Evolutionary conservation across 2,888 invertebrate species (phyloP), one percentile per base, ranked within the genome.

Genomic region (Drosophila villosipedis): DNA sequence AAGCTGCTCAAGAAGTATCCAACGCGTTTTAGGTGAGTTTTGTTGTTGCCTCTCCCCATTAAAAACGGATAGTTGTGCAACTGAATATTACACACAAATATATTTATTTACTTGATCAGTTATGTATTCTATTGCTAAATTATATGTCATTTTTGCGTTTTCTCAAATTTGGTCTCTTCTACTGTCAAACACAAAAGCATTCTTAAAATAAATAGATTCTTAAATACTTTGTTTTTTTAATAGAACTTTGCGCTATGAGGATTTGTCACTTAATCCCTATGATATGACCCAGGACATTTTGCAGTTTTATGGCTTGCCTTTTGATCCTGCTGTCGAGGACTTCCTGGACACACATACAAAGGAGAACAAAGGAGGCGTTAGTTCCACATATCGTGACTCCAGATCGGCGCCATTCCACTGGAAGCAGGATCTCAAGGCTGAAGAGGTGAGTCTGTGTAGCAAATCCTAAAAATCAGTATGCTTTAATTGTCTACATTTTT

Each of bases 321-420:
- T 96, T 89, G 95, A 96, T 92, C 94, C 95, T 10, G 94, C 95
- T 59, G 96, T 97, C 4, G 95, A 95, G 74, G 94, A 95, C 80
- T 98, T 97, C 92, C 94, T 98, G 67, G 96, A 96, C 85, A 95
- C 96, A 1, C 97, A 98, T 92, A 98, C 97, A 19, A 96, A 96
- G 91, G 94, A 95, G 61, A 96, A 97, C 90, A 95, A 95, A 28
- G 97, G 96, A 4, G 97, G 97, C 25, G 96, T 97, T 41, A 97
- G 97, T 80, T 97, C 97, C 90, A 98, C 97, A 43, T 97, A 96
- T 94, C 95, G 98, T 68, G 96, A 97, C 92, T 96, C 97, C n/a
- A 96, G 96, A 91, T 96, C 95, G 67, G 96, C 97, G 78, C 97
- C 98, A 77, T 97, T 97, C 92, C 96, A 96, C 93, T 98, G 98